Base-by-base conservation (phyloP, 2,113 vertebrate species). In the Pitta sordida region DNA sequence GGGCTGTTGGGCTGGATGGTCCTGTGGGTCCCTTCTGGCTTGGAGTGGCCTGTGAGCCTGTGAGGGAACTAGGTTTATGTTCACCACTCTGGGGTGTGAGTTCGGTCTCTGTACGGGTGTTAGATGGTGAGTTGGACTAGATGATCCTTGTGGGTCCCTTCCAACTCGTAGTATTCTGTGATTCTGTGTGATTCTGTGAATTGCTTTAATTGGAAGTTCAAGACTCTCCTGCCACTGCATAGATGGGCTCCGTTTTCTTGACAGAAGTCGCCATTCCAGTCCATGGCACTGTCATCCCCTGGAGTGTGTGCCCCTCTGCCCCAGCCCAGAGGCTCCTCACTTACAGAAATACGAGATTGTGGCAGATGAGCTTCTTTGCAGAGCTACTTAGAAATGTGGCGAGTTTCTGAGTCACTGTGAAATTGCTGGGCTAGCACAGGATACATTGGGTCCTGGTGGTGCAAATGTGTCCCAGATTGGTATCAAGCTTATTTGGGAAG, bases 361-460 rank as follows among this genome's bases (percentile, higher is more conserved):
- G 48, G 24, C 68, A 73, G 26, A 46, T 22, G n/a, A 71, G 32
- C 41, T 67, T 32, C 76, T 77, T 34, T 68, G 75, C 46, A 64
- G 65, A 69, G 59, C 11, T 11, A 5, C 21, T 77, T 27, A 9
- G 21, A 26, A 91, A 69, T 0, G 0, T 0, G 1, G 9, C 24
- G 41, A 36, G 34, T 21, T 44, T 59, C 51, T 19, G 12, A 36
- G 41, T 39, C 46, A 19, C 55, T 30, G 30, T n/a, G 51, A 41
- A 63, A 41, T 10, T 32, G 37, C 55, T 49, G 46, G 7, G 3
- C 9, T 43, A 36, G 69, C 30, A 30, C 1, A 2, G 36, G 36
- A 4, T 0, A 41, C 46, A 19, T 13, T 51, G 41, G 46, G 36
- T 63, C 51, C 27, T 60, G 12, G 24, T 3, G 3, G 16, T 84